Conservation (phyloP, 2,797 vertebrate genomes). For the Coilia nasus region DNA sequence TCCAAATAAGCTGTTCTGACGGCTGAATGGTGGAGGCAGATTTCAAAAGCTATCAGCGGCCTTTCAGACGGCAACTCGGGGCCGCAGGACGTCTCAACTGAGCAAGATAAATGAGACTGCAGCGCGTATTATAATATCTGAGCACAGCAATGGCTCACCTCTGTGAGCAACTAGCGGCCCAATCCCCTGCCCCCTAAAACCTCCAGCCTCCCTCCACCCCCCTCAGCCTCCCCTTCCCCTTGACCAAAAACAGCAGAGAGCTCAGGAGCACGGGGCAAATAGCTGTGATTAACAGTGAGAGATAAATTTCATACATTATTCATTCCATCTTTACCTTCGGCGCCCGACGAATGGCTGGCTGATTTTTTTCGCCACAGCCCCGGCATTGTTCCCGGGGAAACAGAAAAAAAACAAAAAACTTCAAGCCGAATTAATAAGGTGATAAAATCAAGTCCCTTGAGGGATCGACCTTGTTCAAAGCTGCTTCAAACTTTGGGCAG, state of each 20-base stretch:
- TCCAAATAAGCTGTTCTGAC: slow-evolving; percentile 41
- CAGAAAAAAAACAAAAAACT: slow-evolving; percentile 40
- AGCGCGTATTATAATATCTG: background rate
- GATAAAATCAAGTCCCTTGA: slow-evolving; percentile 49
- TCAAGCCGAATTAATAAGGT: slow-evolving; percentile 56
- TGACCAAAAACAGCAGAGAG: slow-evolving; percentile 1
- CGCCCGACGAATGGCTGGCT: slow-evolving; percentile 51
- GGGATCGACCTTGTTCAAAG: background rate
- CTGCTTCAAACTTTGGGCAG: slow-evolving; percentile 16
- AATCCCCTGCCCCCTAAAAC: background rate
- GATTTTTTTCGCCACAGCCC: slow-evolving; percentile 35
- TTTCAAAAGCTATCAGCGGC: slow-evolving; percentile 58
- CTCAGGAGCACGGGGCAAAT: slow-evolving; percentile 41
- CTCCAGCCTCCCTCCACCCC: too few species aligned
- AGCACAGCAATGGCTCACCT: background rate
- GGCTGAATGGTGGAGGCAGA: slow-evolving; percentile 14
- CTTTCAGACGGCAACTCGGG: slow-evolving; percentile 35
- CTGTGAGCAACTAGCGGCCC: background rate
- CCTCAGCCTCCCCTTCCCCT: background rate
- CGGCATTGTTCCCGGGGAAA: slow-evolving; percentile 39
- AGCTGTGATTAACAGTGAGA: slow-evolving; percentile 60
- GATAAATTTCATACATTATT: slow-evolving; percentile 70
- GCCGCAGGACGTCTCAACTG: background rate
- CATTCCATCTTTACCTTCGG: slow-evolving; percentile 61
- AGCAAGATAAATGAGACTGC: slow-evolving; percentile 1